Evolutionary conservation across 2,113 vertebrate species (phyloP).

Genomic region (Pseudorectes ferrugineus): DNA sequence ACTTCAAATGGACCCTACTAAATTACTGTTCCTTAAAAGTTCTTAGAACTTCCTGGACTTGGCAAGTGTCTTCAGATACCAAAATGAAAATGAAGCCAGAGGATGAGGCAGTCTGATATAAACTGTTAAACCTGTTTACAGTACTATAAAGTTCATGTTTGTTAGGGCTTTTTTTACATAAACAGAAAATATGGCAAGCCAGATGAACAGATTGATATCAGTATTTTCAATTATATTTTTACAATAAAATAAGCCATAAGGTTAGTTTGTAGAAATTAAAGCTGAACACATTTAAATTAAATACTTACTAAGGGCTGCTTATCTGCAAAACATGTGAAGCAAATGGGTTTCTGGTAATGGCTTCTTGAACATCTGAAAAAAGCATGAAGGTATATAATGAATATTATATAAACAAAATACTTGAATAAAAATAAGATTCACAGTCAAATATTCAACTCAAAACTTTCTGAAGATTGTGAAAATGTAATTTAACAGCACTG

Average conservation of each 20-base stretch:
- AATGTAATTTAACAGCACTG: neutral
- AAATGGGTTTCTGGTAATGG: constrained; percentile 60
- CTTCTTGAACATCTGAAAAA: constrained; percentile 80
- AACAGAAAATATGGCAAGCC: neutral
- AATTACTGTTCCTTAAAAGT: neutral
- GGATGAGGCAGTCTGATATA: neutral
- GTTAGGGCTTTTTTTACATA: neutral
- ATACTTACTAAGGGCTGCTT: constrained; percentile 75
- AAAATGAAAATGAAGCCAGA: neutral
- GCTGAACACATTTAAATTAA: neutral
- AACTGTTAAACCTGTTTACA: neutral
- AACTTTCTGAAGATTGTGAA: neutral
- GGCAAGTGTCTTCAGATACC: neutral
- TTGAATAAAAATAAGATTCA: neutral
- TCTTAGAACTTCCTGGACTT: neutral
- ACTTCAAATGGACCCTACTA: neutral
- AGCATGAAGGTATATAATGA: constrained; percentile 1
- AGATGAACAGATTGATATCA: neutral
- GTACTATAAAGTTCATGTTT: neutral
- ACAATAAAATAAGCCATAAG: neutral
- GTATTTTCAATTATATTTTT: neutral
- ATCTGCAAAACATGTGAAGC: constrained; percentile 62
- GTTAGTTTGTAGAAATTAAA: neutral
- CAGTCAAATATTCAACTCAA: neutral
- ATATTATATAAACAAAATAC: neutral